A percentile compares a stretch with the other conserved stretches of the same genome.
Evolutionary conservation across 2,113 vertebrate species (phyloP).

Genomic region (Tympanuchus pallidicinctus): DNA sequence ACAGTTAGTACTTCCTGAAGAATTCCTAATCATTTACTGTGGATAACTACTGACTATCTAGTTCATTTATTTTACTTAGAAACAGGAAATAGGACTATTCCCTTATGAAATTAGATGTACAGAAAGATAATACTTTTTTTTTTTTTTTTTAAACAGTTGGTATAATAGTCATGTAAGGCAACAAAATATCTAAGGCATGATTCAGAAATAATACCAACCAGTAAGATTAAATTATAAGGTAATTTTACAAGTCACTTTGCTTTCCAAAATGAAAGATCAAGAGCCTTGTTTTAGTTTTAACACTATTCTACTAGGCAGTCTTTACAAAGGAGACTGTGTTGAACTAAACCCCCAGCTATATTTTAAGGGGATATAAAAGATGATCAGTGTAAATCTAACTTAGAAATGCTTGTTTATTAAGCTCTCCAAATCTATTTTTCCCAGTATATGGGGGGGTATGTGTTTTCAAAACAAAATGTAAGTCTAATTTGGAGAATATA

Average conservation of each 20-base stretch:
- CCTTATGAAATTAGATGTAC: background rate
- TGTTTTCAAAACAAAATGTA: conserved; percentile 12
- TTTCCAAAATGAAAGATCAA: background rate
- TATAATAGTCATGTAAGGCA: background rate
- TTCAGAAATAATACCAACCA: background rate
- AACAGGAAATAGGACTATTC: background rate
- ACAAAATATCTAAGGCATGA: background rate
- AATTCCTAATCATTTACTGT: background rate
- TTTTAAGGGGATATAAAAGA: background rate
- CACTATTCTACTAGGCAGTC: background rate
- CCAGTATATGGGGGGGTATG: conserved; percentile 8
- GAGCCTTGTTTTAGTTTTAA: background rate
- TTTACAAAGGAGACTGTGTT: background rate
- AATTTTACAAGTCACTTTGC: background rate
- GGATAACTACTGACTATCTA: background rate
- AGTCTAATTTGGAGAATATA: conserved; percentile 35
- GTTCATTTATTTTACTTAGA: background rate
- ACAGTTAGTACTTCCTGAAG: background rate
- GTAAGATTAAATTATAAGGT: background rate
- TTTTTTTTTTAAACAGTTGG: background rate
- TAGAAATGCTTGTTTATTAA: conserved; percentile 50
- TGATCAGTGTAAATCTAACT: conserved; percentile 23
- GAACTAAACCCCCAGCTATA: background rate
- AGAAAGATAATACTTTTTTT: background rate
- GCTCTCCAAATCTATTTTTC: conserved; percentile 7